Evolutionary conservation across 2,888 invertebrate species (phyloP).

Genomic region (Trypoxylon attenuatum): DNA sequence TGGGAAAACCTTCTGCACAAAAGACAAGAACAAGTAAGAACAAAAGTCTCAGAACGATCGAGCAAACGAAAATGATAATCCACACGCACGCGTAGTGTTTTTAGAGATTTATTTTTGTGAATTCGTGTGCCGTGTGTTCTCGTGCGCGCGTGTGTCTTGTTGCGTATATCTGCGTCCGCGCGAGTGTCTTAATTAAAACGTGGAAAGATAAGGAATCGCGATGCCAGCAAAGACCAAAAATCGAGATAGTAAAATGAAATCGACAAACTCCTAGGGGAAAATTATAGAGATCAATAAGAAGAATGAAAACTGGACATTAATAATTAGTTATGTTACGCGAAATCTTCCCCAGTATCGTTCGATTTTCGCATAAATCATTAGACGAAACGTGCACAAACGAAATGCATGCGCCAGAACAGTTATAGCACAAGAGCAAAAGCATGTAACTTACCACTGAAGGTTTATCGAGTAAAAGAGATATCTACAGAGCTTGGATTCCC

Average conservation of each 20-base stretch:
- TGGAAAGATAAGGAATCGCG: neutral
- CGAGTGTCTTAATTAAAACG: neutral
- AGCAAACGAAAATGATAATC: conserved; percentile 19
- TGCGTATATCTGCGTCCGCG: conserved; percentile 10
- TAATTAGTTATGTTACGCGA: conserved; percentile 5
- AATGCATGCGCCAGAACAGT: too few species aligned
- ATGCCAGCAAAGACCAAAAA: too few species aligned
- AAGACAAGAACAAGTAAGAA: neutral
- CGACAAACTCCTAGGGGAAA: neutral
- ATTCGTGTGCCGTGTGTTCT: conserved; percentile 49
- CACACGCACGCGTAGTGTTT: conserved; percentile 51
- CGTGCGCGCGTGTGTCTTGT: conserved; percentile 23
- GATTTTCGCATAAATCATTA: too few species aligned
- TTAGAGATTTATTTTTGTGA: conserved; percentile 65
- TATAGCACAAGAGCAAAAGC: too few species aligned
- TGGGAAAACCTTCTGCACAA: conserved; percentile 10
- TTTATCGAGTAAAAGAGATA: too few species aligned
- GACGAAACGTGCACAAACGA: too few species aligned
- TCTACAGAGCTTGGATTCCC: too few species aligned
- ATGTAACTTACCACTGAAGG: too few species aligned
- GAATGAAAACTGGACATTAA: too few species aligned
- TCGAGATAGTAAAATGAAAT: neutral
- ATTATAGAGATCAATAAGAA: neutral
- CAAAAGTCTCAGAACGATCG: neutral
- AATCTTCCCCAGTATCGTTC: conserved; percentile 28